These are phyloP conservation scores for Julus scandinavius DNA, from an alignment of 2,888 invertebrate species.

Conservation along the genomic window DNA sequence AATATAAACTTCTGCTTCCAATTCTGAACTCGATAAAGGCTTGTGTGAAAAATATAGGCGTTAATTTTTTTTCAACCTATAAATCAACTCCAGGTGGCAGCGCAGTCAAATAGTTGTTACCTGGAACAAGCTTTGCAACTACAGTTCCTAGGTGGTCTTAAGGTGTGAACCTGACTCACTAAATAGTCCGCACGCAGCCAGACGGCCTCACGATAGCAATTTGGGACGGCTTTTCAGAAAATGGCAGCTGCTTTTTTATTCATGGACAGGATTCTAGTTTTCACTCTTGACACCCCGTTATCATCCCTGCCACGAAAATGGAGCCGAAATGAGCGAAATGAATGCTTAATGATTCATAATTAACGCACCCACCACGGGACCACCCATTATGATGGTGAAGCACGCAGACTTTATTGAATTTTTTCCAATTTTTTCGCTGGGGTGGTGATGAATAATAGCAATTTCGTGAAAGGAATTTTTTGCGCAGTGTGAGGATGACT, in stretches of 20 bases:
- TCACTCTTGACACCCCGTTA: conserved; percentile 34
- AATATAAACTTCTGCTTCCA: no score
- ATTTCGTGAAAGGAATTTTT: conserved; percentile 13
- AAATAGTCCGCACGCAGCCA: neutral
- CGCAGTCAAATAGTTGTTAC: conserved; percentile 1
- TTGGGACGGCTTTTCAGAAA: conserved; percentile 35
- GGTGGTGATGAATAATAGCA: conserved; percentile 1
- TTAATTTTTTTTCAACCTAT: neutral
- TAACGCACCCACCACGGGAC: conserved; percentile 4
- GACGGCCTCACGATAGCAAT: neutral
- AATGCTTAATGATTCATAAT: conserved; percentile 40
- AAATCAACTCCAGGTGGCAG: conserved; percentile 15
- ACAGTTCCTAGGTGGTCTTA: conserved; percentile 19
- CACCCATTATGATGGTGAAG: neutral
- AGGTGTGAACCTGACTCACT: conserved; percentile 32
- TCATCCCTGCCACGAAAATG: conserved; percentile 33
- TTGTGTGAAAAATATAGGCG: neutral
- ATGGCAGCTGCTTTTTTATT: neutral
- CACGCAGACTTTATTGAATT: neutral
- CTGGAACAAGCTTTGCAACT: neutral
- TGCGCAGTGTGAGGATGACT: neutral
- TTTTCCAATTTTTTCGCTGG: neutral
- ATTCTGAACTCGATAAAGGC: neutral
- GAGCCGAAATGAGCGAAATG: conserved; percentile 23
- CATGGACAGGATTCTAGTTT: conserved; percentile 4